Conservation (phyloP, 2,113 vertebrate species). For the Sigmodon hispidus region DNA sequence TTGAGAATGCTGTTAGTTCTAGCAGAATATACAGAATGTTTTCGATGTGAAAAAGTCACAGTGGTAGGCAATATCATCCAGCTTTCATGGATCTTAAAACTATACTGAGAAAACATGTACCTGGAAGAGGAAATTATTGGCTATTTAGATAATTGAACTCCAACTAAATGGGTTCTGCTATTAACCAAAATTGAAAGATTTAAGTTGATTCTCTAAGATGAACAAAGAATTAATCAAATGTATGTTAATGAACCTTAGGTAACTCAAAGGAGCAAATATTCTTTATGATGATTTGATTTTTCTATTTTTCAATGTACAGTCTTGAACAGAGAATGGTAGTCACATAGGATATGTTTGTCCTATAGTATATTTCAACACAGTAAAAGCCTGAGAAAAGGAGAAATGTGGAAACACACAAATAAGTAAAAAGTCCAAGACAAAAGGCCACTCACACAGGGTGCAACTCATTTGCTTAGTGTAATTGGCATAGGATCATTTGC, state of each 20-base stretch:
- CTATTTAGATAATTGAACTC: slow-evolving; percentile 72
- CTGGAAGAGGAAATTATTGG: slow-evolving; percentile 70
- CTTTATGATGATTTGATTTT: background rate
- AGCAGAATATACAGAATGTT: slow-evolving; percentile 1
- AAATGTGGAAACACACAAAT: background rate
- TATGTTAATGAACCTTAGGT: slow-evolving; percentile 31
- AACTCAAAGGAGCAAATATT: slow-evolving; percentile 34
- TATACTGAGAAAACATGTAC: slow-evolving; percentile 64
- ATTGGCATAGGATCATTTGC: no score
- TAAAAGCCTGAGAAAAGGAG: background rate
- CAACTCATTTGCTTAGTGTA: rapidly evolving
- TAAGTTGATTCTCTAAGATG: slow-evolving; percentile 48
- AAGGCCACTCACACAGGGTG: no score
- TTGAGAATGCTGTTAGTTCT: background rate
- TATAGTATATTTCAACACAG: background rate
- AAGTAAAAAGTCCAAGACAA: background rate
- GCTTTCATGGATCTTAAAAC: slow-evolving; percentile 56
- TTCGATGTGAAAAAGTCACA: slow-evolving; percentile 56
- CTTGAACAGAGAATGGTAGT: background rate
- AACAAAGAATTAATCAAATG: slow-evolving; percentile 67
- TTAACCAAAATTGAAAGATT: slow-evolving; percentile 69
- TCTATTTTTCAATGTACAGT: background rate
- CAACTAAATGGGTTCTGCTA: slow-evolving; percentile 71
- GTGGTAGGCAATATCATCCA: slow-evolving; percentile 31
- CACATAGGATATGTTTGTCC: background rate